A percentile compares a stretch with the other conserved stretches of the same genome.
These are phyloP conservation scores for Hetaerina americana DNA, from an alignment of 1,140 invertebrate species.

Conservation along the genomic window DNA sequence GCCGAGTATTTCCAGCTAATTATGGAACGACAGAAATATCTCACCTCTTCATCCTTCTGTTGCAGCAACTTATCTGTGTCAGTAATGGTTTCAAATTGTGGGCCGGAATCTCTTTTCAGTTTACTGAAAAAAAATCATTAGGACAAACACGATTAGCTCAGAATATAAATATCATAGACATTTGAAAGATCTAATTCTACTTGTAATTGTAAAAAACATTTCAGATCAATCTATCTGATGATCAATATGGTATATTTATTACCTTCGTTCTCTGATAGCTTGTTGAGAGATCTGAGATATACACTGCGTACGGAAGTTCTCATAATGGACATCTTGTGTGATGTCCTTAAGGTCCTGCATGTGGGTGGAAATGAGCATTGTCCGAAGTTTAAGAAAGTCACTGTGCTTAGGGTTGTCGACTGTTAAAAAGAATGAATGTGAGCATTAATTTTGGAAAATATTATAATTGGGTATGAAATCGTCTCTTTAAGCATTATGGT, in stretches of 20 bases:
- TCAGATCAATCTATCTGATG: too few relatives aligned
- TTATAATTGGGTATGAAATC: slow-evolving; percentile 7
- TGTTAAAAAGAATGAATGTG: slow-evolving; percentile 25
- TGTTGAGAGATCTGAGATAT: slow-evolving; percentile 82
- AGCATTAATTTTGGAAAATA: slow-evolving; percentile 10
- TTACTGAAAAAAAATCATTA: slow-evolving; percentile 52
- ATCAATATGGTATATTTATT: too few relatives aligned
- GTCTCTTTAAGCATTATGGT: too few relatives aligned
- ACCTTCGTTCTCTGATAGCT: slow-evolving; percentile 64
- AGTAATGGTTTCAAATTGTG: slow-evolving; percentile 59
- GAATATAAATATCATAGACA: too few relatives aligned
- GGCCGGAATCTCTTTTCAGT: slow-evolving; percentile 69
- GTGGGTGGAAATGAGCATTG: slow-evolving; percentile 91
- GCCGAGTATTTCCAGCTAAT: too few relatives aligned
- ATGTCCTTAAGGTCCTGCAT: slow-evolving; percentile 94
- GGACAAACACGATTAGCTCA: too few relatives aligned
- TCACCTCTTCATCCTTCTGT: slow-evolving; percentile 88
- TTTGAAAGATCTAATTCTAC: too few relatives aligned
- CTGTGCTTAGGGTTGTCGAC: slow-evolving; percentile 96
- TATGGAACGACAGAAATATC: too few relatives aligned
- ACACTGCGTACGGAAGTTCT: slow-evolving; percentile 86
- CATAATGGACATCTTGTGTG: slow-evolving; percentile 90
- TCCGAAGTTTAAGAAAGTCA: slow-evolving; percentile 91
- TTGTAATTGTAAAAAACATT: too few relatives aligned
- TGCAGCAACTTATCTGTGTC: slow-evolving; percentile 75